Base-by-base conservation (phyloP, 2,113 vertebrate species). In the Caloenas nicobarica region DNA sequence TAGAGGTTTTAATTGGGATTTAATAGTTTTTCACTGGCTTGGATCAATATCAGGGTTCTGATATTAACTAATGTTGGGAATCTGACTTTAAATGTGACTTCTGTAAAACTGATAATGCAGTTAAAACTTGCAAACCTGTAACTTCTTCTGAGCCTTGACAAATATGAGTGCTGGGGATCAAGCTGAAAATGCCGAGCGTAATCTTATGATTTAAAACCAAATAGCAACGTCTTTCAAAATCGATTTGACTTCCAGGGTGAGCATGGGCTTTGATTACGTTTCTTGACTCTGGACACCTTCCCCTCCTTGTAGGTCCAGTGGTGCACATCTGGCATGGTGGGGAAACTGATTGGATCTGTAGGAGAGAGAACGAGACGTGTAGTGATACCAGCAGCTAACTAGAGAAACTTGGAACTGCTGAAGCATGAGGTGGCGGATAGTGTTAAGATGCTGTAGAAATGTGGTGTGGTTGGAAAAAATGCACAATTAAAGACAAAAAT, bases 61-160 rank as follows among this genome's bases (percentile, higher is more conserved):
- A 18, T 93, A 78, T 66, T 81, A 87, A 68, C 48, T 79, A 44
- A 38, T 38, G 38, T 64, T 90, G 77, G 79, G 50, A 69, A 50
- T 91, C 53, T 83, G 60, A 86, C 56, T 81, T 9, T 86, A 83
- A 88, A 94, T 83, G 77, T 88, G 92, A 88, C 34, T 81, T 94
- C 60, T 88, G 69, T 96, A 70, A 56, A 88, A 78, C 46, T 46
- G 57, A 10, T 88, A 57, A 73, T 7, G 46, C 58, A 57, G 62
- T 61, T 94, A 42, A 31, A 88, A 86, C 58, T 83, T 83, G 72
- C 68, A 81, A 81, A 92, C 36, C n/a, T 96, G 82, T 94, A 93
- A 88, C 80, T 91, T 95, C 66, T 51, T 97, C 86, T 96, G 94
- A 96, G 95, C 92, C 80, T 92, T 78, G 88, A 93, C 21, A 38